Evolutionary conservation across 2,888 invertebrate species (phyloP), one percentile per base, ranked within the genome.

Genomic region (Luffia ferchaultella): DNA sequence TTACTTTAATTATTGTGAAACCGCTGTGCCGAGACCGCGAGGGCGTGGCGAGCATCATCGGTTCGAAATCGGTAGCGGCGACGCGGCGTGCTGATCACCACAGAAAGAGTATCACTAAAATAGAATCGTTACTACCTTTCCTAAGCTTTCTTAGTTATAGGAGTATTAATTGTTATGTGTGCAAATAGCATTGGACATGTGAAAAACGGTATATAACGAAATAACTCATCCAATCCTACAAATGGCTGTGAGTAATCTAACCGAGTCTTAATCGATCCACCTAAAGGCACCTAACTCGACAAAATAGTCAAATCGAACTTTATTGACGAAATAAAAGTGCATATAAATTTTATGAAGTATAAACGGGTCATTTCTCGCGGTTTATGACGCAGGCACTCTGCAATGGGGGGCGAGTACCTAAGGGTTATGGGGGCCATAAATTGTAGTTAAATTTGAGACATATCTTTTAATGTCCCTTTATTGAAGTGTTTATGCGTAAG

Each of bases 291-390:
- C 30, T 30, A 30, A 30, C 30, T 30, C 30, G 30, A 75, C 72
- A 69, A 68, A 67, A 69, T 72, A 73, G 73, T 73, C 70, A 73
- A 71, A 77, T 78, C 76, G 73, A 77, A 75, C 63, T 79, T 82
- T 80, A 79, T 77, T 67, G 74, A 66, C 59, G 67, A 58, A 73
- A 79, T 79, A 77, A 80, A 79, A 79, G 65, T 78, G 79, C 75
- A 78, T 79, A 78, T 80, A 79, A 79, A 80, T 68, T 79, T 80
- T 80, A 82, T 82, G 79, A 73, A 70, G 78, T 77, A 78, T 78
- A 75, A 82, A 79, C 71, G 73, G 63, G 65, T 63, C 71, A 71
- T 76, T 73, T 73, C 70, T 68, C 59, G 63, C 63, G 73, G 66
- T 79, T 80, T 79, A 80, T 79, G 77, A 61, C 61, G 66, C 66